Evolutionary conservation across 2,888 invertebrate species (phyloP).

Genomic region (Acleris emargana): DNA sequence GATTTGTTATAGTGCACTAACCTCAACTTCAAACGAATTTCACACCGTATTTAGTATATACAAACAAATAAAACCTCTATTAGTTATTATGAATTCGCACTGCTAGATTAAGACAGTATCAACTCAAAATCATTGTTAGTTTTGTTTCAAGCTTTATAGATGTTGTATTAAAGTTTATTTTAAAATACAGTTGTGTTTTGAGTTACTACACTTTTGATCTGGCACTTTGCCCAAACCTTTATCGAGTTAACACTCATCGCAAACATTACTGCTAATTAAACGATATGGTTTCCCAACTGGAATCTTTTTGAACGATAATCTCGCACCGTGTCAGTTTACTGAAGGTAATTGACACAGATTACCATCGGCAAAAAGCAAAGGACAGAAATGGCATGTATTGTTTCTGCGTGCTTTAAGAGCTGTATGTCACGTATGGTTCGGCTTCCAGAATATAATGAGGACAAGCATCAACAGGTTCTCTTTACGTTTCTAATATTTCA

Average conservation of each 20-base stretch:
- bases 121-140: too few relatives aligned
- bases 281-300: conserved; percentile 9
- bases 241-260: conserved; percentile 5
- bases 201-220: too few relatives aligned
- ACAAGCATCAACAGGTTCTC: too few relatives aligned
- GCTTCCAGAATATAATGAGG: too few relatives aligned
- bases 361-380: background rate
- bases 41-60: conserved; percentile 5
- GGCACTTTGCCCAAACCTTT: conserved; percentile 13
- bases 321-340: conserved; percentile 9
- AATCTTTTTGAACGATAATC: background rate
- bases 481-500: too few relatives aligned
- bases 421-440: too few relatives aligned
- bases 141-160: too few relatives aligned
- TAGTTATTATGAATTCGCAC: conserved; percentile 16
- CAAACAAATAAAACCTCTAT: conserved; percentile 2
- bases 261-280: conserved; percentile 7
- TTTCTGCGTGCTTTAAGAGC: too few relatives aligned
- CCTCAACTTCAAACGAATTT: conserved; percentile 1
- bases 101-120: too few relatives aligned
- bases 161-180: too few relatives aligned
- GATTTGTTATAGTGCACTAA: background rate
- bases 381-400: too few relatives aligned
- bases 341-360: conserved; percentile 6
- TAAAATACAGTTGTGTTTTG: too few relatives aligned